Conservation (phyloP, 2,888 invertebrate genomes). For the Molanna angustata region DNA sequence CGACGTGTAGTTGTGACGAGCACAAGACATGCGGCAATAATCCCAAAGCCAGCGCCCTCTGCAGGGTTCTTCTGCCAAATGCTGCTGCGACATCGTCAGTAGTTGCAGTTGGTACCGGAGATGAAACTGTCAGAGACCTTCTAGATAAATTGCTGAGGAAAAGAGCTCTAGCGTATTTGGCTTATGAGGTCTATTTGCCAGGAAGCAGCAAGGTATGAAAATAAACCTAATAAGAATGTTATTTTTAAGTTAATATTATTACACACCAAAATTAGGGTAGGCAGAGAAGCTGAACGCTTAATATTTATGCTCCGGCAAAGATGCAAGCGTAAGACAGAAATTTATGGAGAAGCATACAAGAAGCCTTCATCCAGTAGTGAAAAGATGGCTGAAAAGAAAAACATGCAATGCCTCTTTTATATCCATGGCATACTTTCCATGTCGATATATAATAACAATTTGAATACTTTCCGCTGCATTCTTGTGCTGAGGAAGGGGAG, state of each 20-base stretch:
- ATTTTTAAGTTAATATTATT: too few relatives aligned
- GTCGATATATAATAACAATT: not conserved
- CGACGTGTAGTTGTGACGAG: constrained; percentile 24
- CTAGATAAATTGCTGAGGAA: constrained; percentile 81
- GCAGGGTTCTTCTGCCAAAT: constrained; percentile 86
- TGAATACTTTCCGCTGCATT: not conserved
- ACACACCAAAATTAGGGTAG: too few relatives aligned
- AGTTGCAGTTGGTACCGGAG: constrained; percentile 73
- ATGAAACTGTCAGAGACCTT: constrained; percentile 75
- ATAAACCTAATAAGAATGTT: too few relatives aligned
- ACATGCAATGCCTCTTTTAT: too few relatives aligned
- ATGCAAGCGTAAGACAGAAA: too few relatives aligned
- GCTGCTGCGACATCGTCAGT: constrained; percentile 93
- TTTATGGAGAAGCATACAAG: too few relatives aligned
- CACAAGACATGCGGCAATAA: constrained; percentile 16
- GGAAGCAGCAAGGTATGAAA: constrained; percentile 43
- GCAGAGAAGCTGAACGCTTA: too few relatives aligned
- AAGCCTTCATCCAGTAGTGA: too few relatives aligned
- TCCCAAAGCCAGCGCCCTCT: constrained; percentile 51
- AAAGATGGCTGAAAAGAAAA: too few relatives aligned
- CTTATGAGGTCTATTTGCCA: constrained; percentile 77
- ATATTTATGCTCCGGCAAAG: too few relatives aligned
- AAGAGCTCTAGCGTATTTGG: constrained; percentile 72
- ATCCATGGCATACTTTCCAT: too few relatives aligned
- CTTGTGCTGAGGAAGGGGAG: too few relatives aligned